Percentiles rank a stretch among this genome's conserved stretches.
phyloP scores from a whole-genome alignment of 2,113 vertebrate genomes.

The Lagenorhynchus albirostris region DNA sequence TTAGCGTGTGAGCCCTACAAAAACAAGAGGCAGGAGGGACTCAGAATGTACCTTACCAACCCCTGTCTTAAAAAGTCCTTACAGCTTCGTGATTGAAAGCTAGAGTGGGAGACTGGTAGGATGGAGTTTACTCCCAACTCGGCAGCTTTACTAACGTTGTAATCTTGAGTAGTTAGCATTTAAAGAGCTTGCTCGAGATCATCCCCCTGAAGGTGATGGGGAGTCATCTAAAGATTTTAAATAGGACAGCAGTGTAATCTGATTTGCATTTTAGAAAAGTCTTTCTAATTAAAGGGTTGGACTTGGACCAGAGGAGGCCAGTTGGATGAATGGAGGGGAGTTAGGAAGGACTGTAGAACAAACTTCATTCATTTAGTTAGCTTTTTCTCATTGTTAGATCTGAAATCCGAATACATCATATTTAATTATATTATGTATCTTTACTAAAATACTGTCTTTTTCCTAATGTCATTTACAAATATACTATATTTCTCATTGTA shows the following conservation, averaged over 20 bases:
- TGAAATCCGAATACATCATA: background rate
- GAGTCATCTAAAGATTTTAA: background rate
- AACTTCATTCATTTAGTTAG: background rate
- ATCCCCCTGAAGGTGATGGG: background rate
- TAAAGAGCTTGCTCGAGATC: background rate
- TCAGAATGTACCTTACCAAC: background rate
- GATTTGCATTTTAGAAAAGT: background rate
- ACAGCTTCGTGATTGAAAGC: background rate
- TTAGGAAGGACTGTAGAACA: background rate
- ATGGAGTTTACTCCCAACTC: background rate
- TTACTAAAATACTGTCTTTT: background rate
- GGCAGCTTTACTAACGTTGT: background rate
- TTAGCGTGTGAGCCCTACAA: background rate
- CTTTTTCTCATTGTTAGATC: background rate
- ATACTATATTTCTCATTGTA: background rate
- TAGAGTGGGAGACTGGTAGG: too few species aligned
- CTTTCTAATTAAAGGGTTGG: background rate
- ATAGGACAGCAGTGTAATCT: background rate
- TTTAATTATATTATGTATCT: background rate
- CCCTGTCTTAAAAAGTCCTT: background rate
- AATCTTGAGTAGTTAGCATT: background rate
- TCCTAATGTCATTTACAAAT: background rate
- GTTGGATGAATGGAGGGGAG: background rate
- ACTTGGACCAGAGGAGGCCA: background rate
- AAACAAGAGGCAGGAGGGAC: background rate